Percentiles rank a stretch among this genome's conserved stretches.
Evolutionary conservation across 2,113 vertebrate genomes (phyloP).

Genomic region (Scomber colias): DNA sequence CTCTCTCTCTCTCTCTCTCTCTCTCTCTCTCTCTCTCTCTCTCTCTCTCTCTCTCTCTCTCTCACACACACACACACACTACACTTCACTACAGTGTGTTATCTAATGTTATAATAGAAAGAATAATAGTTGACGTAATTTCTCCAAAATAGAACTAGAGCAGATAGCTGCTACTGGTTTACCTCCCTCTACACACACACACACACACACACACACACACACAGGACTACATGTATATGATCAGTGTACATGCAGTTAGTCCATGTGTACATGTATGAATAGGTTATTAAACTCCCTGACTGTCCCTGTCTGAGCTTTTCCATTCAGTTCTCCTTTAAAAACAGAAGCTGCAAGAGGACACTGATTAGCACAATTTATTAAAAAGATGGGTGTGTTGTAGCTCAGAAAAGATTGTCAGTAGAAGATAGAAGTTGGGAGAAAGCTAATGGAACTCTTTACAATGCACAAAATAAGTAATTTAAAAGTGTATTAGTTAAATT

Average conservation of each 20-base stretch:
- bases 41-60: too few relatives aligned
- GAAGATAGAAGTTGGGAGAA: too few relatives aligned
- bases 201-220: neutral
- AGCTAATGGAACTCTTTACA: neutral
- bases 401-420: neutral
- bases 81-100: neutral
- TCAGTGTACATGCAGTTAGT: neutral
- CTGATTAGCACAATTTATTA: neutral
- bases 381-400: neutral
- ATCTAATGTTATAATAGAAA: neutral
- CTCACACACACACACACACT: conserved; percentile 8
- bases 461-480: too few relatives aligned
- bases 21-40: neutral
- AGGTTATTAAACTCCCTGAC: too few relatives aligned
- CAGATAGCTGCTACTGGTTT: conserved; percentile 15
- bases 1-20: neutral
- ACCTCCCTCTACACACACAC: neutral
- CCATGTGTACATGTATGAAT: neutral
- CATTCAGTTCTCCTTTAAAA: neutral
- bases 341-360: neutral
- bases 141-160: neutral
- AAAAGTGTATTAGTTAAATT: too few relatives aligned
- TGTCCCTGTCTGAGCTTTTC: neutral
- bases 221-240: neutral
- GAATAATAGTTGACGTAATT: neutral